Conservation (phyloP, 2,888 invertebrate genomes). For the Tinea trinotella region DNA sequence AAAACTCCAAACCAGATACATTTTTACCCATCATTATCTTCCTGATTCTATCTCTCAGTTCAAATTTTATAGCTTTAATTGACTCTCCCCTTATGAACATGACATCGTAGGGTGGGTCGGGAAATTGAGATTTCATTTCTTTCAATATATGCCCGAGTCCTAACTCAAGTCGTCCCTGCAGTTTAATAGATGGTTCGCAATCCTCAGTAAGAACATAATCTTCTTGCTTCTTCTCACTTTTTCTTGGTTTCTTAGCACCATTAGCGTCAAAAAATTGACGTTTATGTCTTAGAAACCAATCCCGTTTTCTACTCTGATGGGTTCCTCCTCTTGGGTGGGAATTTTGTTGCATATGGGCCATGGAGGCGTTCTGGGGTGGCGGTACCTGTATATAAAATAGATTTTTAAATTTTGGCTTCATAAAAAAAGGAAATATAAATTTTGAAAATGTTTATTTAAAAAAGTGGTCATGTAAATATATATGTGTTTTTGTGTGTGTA, state of each 20-base stretch:
- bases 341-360: slow-evolving; percentile 22
- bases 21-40: slow-evolving; percentile 39
- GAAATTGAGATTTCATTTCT: slow-evolving; percentile 24
- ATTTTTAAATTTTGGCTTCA: no score
- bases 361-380: slow-evolving; percentile 32
- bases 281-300: no score
- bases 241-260: no score
- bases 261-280: no score
- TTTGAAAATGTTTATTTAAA: no score
- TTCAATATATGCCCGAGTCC: slow-evolving; percentile 47
- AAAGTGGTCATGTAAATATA: no score
- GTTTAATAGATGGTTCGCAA: slow-evolving; percentile 32
- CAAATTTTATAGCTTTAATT: slow-evolving; percentile 35
- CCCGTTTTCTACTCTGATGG: no score
- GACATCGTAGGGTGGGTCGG: neutral
- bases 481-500: no score
- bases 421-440: no score
- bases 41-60: slow-evolving; percentile 44
- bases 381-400: no score
- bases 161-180: slow-evolving; percentile 49
- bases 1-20: slow-evolving; percentile 31
- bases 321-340: neutral
- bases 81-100: slow-evolving; percentile 26
- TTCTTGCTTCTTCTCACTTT: slow-evolving; percentile 27
- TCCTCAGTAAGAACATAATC: slow-evolving; percentile 29